Evolutionary conservation across 2,797 vertebrate species (phyloP), one percentile per base, ranked within the genome.

Genomic region (Aphelocoma californica): DNA sequence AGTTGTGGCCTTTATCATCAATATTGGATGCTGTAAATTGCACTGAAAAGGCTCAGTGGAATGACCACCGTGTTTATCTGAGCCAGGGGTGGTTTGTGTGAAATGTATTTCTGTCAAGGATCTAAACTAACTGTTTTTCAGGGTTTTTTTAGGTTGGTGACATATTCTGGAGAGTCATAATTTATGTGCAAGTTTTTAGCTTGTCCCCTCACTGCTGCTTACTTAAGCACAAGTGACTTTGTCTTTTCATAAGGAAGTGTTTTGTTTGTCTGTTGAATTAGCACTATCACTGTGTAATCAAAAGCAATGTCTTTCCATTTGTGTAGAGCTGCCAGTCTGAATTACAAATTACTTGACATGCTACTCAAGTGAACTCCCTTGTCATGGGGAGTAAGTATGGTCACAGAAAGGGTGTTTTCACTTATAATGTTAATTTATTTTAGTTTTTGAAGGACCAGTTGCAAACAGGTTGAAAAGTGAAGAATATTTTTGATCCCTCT

Each of bases 241-340:
- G 8, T 65, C 31, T 60, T 29, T 82, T 67, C 11, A 12, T 19
- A 61, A 18, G 74, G 47, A 77, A 86, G 23, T 34, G 54, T 91
- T 94, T 83, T 40, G 42, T 75, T 91, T 62, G 32, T 70, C 47
- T 73, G 16, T 78, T 92, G 82, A 91, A 72, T 81, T 94, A 77
- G 45, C 12, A 9, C 28, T 83, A 36, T 83, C 91, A 42, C 9
- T 79, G 16, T 65, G 20, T 66, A 51, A 86, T 86, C 53, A 64
- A 72, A 93, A 89, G 23, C 40, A 51, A 8, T 81, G 38, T 87
- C 42, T 92, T 92, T 69, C 58, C 20, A 53, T 94, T 92, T 90
- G n/a, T 54, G 18, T 66, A 34, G 65, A 82, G 19, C 72, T 82
- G 61, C 60, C 79, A 65, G 60, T 86, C 47, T 93, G 53, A 66